These are phyloP conservation scores for Artemia sinica DNA, from an alignment of 2,888 invertebrate species.

Conservation along the genomic window DNA sequence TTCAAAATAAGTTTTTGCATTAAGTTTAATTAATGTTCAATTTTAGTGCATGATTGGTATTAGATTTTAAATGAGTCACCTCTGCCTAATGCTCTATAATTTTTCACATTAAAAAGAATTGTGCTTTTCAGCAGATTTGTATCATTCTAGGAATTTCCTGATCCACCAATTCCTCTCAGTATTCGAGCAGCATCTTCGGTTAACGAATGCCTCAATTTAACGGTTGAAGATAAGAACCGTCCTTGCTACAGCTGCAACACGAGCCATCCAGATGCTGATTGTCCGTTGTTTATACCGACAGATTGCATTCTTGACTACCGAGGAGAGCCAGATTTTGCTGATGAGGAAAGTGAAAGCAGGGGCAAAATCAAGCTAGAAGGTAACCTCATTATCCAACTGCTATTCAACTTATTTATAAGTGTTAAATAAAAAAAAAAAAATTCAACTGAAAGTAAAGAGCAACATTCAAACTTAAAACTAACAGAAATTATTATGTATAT, in stretches of 20 bases:
- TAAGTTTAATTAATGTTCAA: too few relatives aligned
- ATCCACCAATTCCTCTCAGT: not conserved
- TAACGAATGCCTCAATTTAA: not conserved
- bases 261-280: slow-evolving; percentile 2
- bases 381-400: too few relatives aligned
- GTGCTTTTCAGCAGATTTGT: not conserved
- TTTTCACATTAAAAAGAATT: too few relatives aligned
- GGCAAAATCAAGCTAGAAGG: not conserved
- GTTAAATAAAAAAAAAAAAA: too few relatives aligned
- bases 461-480: too few relatives aligned
- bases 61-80: too few relatives aligned
- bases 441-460: too few relatives aligned
- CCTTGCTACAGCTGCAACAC: not conserved
- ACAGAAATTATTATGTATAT: too few relatives aligned
- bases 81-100: too few relatives aligned
- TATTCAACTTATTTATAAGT: too few relatives aligned
- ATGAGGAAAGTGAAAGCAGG: not conserved
- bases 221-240: slow-evolving; percentile 8
- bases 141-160: slow-evolving; percentile 5
- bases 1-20: too few relatives aligned
- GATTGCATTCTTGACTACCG: not conserved
- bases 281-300: not conserved
- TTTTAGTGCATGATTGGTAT: too few relatives aligned
- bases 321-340: not conserved
- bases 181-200: not conserved